Conservation (phyloP, 2,113 vertebrate genomes). For the Motacilla tschutschensis region DNA sequence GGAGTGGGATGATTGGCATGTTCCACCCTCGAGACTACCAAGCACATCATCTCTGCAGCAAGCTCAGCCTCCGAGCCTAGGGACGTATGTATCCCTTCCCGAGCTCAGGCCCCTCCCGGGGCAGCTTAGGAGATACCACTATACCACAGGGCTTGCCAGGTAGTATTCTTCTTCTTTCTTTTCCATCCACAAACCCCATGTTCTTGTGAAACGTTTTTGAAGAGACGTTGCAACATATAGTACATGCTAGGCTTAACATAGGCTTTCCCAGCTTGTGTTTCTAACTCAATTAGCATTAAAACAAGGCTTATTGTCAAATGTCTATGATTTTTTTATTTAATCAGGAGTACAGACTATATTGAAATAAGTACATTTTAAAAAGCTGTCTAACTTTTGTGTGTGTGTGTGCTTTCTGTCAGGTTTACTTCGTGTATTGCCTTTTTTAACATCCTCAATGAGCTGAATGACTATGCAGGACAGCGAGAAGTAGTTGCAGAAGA, state of each 20-base stretch:
- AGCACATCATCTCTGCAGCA: slow-evolving; percentile 72
- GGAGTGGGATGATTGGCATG: slow-evolving; percentile 72
- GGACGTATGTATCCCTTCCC: slow-evolving; percentile 62
- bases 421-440: slow-evolving; percentile 94
- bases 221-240: slow-evolving; percentile 11
- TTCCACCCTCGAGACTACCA: slow-evolving; percentile 68
- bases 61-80: slow-evolving; percentile 72
- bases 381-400: slow-evolving; percentile 10
- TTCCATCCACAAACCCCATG: slow-evolving; percentile 56
- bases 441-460: slow-evolving; percentile 92
- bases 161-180: slow-evolving; percentile 73
- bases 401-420: slow-evolving; percentile 72
- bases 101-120: slow-evolving; percentile 71
- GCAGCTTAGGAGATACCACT: slow-evolving; percentile 73
- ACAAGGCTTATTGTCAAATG: slow-evolving; percentile 10
- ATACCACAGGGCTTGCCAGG: slow-evolving; percentile 72
- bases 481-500: slow-evolving; percentile 98
- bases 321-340: background rate
- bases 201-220: slow-evolving; percentile 53
- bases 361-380: background rate
- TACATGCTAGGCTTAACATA: slow-evolving; percentile 19
- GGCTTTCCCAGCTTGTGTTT: slow-evolving; percentile 41
- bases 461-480: slow-evolving; percentile 96
- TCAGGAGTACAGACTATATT: background rate
- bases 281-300: slow-evolving; percentile 6